A percentile compares a stretch with the other conserved stretches of the same genome.
phyloP scores from a whole-genome alignment of 2,888 invertebrate species.

The Lamellibrachia satsuma region DNA sequence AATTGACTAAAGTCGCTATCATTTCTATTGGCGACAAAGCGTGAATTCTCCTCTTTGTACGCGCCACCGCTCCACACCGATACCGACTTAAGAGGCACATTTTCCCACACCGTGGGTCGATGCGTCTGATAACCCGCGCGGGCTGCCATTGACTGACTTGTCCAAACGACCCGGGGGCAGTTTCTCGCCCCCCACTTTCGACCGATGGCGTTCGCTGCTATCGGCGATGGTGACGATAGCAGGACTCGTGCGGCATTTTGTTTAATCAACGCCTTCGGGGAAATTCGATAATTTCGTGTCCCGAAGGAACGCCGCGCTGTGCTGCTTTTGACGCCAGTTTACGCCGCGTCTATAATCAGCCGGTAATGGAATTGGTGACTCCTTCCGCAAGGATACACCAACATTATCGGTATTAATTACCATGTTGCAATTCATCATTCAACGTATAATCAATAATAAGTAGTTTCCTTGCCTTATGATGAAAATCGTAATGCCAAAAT shows the following conservation, averaged over 20 bases:
- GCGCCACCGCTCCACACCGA: not conserved
- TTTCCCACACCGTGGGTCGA: constrained; percentile 4
- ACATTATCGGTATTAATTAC: not conserved
- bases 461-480: not conserved
- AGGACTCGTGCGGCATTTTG: not conserved
- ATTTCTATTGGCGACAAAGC: not conserved
- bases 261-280: not conserved
- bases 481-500: too few relatives aligned
- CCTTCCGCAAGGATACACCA: not conserved
- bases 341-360: not conserved
- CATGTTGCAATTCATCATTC: not conserved
- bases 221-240: not conserved
- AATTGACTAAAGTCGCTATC: not conserved
- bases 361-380: not conserved
- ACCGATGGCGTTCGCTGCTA: not conserved
- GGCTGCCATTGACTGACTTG: not conserved
- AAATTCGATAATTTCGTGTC: not conserved
- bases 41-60: not conserved
- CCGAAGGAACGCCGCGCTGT: not conserved
- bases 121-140: not conserved
- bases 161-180: not conserved
- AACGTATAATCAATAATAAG: not conserved
- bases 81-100: not conserved
- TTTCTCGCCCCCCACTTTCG: not conserved
- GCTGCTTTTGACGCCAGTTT: not conserved